These are phyloP conservation scores for Paradoxurus hermaphroditus DNA, from an alignment of 2,113 vertebrate genomes.

Conservation along the genomic window DNA sequence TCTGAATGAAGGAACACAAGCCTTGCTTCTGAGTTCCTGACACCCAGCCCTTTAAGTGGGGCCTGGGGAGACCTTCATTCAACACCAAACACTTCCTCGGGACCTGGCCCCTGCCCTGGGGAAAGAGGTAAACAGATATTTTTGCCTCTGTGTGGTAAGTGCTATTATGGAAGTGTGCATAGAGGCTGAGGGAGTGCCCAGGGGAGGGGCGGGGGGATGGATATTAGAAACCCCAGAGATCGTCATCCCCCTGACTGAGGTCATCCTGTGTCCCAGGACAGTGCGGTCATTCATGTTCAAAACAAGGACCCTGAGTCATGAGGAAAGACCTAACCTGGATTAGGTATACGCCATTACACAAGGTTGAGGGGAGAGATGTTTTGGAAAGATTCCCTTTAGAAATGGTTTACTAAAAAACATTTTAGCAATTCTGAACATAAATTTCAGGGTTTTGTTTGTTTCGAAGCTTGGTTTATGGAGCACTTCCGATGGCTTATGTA, in stretches of 20 bases:
- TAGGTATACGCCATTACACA: neutral
- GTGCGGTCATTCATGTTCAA: neutral
- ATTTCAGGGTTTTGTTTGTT: neutral
- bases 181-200: neutral
- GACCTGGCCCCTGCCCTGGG: neutral
- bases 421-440: neutral
- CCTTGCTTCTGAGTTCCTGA: neutral
- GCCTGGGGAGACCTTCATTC: neutral
- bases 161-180: constrained; percentile 41
- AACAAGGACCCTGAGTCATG: constrained; percentile 41
- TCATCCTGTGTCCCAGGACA: neutral
- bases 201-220: neutral
- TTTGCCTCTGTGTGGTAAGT: constrained; percentile 18
- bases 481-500: neutral
- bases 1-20: constrained; percentile 44
- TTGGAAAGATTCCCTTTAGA: neutral
- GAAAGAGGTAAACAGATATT: constrained; percentile 14
- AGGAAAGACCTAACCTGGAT: neutral
- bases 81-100: neutral
- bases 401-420: neutral
- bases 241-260: neutral
- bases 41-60: neutral
- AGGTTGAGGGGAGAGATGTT: neutral
- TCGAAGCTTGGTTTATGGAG: neutral
- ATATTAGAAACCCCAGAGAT: neutral